phyloP scores from a whole-genome alignment of 2,888 invertebrate species.

The Rhabditoides inermis region DNA sequence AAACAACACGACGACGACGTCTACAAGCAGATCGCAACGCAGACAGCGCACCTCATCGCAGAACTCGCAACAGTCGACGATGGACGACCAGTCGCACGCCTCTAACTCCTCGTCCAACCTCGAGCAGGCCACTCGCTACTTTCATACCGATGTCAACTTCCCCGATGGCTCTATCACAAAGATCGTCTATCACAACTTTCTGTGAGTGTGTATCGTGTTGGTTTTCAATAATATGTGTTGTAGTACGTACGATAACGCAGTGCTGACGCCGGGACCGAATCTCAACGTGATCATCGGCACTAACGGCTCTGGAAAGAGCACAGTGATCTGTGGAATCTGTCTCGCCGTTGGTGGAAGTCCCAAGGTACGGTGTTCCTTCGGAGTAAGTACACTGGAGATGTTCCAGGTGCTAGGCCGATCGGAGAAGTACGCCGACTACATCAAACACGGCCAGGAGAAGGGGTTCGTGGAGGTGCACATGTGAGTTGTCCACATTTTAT shows the following conservation, averaged over 20 bases:
- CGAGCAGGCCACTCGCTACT: no score
- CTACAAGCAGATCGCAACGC: no score
- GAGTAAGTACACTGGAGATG: not conserved
- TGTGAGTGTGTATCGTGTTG: constrained; percentile 19
- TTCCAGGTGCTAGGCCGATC: constrained; percentile 36
- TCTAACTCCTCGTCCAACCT: no score
- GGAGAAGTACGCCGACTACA: constrained; percentile 34
- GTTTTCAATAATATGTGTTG: not conserved
- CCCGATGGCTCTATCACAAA: constrained; percentile 30
- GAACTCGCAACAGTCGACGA: no score
- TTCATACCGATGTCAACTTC: no score
- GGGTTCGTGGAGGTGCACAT: constrained; percentile 37
- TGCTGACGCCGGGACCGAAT: constrained; percentile 26
- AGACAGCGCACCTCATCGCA: no score
- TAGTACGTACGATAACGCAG: constrained; percentile 39
- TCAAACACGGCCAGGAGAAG: constrained; percentile 32
- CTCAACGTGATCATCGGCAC: constrained; percentile 44
- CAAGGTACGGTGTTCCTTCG: constrained; percentile 10
- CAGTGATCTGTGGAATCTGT: constrained; percentile 48
- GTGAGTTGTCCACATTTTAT: constrained; percentile 12
- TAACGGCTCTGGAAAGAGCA: constrained; percentile 46
- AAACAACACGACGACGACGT: no score
- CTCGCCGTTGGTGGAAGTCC: constrained; percentile 43
- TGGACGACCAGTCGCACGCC: no score
- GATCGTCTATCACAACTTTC: constrained; percentile 29